Conservation (phyloP, 35 echinoderm and acorn worm genomes). For the Ophioderma brevispina region DNA sequence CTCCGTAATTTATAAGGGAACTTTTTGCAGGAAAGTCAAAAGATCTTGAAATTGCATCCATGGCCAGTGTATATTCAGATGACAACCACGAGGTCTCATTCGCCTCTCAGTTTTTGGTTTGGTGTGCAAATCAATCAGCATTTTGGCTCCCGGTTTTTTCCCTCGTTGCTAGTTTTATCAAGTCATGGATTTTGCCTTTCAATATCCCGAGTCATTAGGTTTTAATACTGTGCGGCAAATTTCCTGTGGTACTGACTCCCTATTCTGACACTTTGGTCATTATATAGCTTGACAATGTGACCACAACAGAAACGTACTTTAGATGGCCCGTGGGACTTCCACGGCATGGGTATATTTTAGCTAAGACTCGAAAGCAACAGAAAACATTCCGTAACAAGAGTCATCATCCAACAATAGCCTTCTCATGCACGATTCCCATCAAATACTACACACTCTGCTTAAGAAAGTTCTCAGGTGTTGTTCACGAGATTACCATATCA, state of each 20-base stretch:
- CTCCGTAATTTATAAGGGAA: background rate
- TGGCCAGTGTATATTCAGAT: constrained; percentile 81
- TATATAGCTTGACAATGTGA: background rate
- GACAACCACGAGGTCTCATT: constrained; percentile 43
- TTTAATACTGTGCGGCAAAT: constrained; percentile 66
- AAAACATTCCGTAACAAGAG: no score
- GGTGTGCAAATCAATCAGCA: constrained; percentile 69
- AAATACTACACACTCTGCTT: no score
- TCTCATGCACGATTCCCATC: background rate
- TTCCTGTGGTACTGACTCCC: constrained; percentile 10
- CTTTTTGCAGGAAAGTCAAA: background rate
- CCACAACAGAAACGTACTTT: background rate
- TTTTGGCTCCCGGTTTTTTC: no score
- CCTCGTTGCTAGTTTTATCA: no score
- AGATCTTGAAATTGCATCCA: background rate
- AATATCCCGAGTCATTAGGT: no score
- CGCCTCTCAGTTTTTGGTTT: constrained; percentile 62
- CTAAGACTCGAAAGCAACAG: no score
- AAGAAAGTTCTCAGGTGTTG: no score
- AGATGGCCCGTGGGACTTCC: no score
- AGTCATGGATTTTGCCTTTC: no score
- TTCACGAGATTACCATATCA: background rate
- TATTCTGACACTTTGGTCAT: no score
- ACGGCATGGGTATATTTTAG: no score
- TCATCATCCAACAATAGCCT: no score